Conservation (phyloP, 2,797 vertebrate species). For the Bradypus variegatus region DNA sequence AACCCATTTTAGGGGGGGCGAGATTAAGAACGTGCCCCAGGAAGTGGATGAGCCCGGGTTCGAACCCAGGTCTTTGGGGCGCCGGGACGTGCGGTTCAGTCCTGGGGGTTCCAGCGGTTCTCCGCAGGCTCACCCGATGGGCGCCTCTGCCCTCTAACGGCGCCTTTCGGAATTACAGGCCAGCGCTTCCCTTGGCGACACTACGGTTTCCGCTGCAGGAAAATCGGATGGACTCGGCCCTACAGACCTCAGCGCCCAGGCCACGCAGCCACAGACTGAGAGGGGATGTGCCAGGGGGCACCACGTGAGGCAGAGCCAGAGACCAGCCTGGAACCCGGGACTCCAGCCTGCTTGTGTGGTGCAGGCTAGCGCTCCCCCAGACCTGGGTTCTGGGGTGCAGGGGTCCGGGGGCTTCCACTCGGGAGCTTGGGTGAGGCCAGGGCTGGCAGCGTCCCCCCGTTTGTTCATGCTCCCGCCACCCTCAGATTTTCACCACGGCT, state of each 20-base stretch:
- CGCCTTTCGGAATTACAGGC: neutral
- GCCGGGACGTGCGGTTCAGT: fast-evolving
- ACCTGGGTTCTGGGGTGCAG: fast-evolving
- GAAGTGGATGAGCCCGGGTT: neutral
- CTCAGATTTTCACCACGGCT: too few species aligned
- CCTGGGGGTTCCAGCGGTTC: fast-evolving
- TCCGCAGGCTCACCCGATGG: fast-evolving
- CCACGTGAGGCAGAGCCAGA: neutral
- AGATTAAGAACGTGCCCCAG: neutral
- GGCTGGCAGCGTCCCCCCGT: too few species aligned
- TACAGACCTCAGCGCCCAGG: neutral
- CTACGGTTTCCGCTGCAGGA: too few species aligned
- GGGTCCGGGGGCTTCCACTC: too few species aligned
- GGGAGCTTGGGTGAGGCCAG: too few species aligned
- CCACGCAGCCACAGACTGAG: neutral
- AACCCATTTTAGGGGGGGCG: neutral
- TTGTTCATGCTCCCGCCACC: too few species aligned
- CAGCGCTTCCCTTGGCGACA: neutral
- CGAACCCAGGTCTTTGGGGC: fast-evolving
- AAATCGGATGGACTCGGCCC: too few species aligned
- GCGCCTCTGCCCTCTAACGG: conserved; percentile 39
- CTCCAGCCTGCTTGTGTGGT: too few species aligned
- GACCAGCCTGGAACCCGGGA: neutral
- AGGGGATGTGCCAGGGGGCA: too few species aligned
- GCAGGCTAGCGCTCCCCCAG: too few species aligned